phyloP scores from a whole-genome alignment of 1,140 invertebrate species.

The Drosophila lacteicornis region DNA sequence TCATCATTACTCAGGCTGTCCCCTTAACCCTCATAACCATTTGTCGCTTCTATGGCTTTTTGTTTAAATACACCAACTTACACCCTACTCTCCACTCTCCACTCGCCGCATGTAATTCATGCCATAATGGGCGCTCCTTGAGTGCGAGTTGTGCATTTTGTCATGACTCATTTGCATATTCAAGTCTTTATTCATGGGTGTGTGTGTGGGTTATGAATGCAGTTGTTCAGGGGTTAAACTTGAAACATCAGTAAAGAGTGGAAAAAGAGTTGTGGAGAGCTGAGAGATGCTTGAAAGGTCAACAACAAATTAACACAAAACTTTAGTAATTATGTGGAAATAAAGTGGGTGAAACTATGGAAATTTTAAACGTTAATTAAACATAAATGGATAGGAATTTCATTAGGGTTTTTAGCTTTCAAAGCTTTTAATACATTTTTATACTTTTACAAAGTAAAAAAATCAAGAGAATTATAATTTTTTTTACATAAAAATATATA shows the following conservation, averaged over 20 bases:
- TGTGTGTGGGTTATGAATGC: slow-evolving; percentile 24
- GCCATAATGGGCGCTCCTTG: slow-evolving; percentile 42
- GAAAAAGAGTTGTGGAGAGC: neutral
- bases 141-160: slow-evolving; percentile 45
- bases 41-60: slow-evolving; percentile 5
- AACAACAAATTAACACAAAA: slow-evolving; percentile 9
- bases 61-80: slow-evolving; percentile 23
- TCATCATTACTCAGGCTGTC: slow-evolving; percentile 1
- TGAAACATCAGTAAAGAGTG: slow-evolving; percentile 14
- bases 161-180: slow-evolving; percentile 62
- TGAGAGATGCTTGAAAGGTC: slow-evolving; percentile 4
- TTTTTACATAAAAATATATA: neutral
- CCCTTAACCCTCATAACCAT: slow-evolving; percentile 16
- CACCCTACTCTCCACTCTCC: neutral
- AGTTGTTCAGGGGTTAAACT: slow-evolving; percentile 28
- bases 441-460: too few relatives aligned
- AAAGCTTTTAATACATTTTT: too few relatives aligned
- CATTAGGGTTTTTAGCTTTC: neutral
- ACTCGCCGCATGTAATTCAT: slow-evolving; percentile 5
- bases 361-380: neutral
- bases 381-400: too few relatives aligned
- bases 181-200: slow-evolving; percentile 8
- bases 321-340: neutral
- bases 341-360: slow-evolving; percentile 1
- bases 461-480: neutral